Evolutionary conservation across 2,888 invertebrate genomes (phyloP), one percentile per base, ranked within the genome.

Genomic region (Eutolmus rufibarbis): DNA sequence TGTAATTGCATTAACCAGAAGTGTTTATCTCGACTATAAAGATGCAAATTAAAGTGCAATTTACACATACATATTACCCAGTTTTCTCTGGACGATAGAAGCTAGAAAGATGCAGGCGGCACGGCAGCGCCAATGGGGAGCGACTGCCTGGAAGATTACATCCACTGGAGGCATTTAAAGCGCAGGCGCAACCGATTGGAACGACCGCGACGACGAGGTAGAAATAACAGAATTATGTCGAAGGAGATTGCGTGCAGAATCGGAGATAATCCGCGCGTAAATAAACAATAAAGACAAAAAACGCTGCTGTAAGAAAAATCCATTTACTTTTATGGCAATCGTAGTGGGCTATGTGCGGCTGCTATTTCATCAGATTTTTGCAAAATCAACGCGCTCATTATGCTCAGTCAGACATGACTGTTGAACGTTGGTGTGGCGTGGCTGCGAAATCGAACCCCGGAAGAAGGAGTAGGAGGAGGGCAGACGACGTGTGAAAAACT

Each of bases 171-270:
- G 9, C 56, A 82, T 82, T 66, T 82, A 82, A 82, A 82, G 82
- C 19, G 82, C 82, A 82, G 34, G 82, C 82, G 82, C 82, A 82
- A 82, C 82, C 82, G 82, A 82, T 82, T 66, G 57, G 37, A 82
- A 82, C 82, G 57, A 82, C 37, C 9, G n/a, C n/a, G 40, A 76
- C 28, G 34, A 37, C 9, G 14, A 40, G 57, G 82, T 31, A 51
- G 79, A 79, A 79, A 51, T 79, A 79, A 79, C 51, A 79, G 66
- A 82, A 82, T 82, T 82, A 82, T 82, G 57, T 57, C 66, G 57
- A n/a, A 16, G 82, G 57, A 34, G 82, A 82, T 82, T 82, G 82
- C 82, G 82, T 82, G 82, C 82, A 82, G 66, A 82, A 82, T 57
- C 14, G n/a, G 51, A 82, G 82, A 66, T 82, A 82, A 82, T 82